A percentile compares a stretch with the other conserved stretches of the same genome.
Evolutionary conservation across 1,140 invertebrate genomes (phyloP).

Genomic region (Bombus affinis): DNA sequence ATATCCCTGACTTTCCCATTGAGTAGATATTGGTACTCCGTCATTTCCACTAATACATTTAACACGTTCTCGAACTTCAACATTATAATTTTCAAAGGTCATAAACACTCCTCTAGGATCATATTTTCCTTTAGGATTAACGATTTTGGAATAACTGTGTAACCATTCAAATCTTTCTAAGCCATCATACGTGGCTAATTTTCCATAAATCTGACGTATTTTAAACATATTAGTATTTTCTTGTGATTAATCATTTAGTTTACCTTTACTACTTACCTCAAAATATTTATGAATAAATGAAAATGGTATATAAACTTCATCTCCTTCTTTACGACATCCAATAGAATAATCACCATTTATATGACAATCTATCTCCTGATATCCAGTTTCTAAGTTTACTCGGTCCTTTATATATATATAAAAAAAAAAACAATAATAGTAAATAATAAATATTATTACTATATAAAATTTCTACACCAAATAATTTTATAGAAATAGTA

Average conservation of each 20-base stretch:
- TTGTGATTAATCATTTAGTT: background rate
- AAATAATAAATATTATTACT: conserved; percentile 16
- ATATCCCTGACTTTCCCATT: conserved; percentile 97
- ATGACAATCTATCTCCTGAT: conserved; percentile 93
- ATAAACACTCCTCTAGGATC: conserved; percentile 94
- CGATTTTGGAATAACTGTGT: conserved; percentile 96
- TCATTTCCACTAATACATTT: conserved; percentile 97
- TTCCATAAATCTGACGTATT: conserved; percentile 87
- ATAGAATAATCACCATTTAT: conserved; percentile 95
- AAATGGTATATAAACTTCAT: conserved; percentile 96
- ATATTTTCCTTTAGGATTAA: conserved; percentile 93
- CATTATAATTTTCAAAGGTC: conserved; percentile 99
- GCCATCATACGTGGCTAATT: conserved; percentile 87
- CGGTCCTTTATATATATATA: conserved; percentile 68
- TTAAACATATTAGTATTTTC: conserved; percentile 16
- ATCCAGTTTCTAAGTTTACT: conserved; percentile 76
- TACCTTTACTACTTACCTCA: conserved; percentile 86
- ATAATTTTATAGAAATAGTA: conserved; percentile 5
- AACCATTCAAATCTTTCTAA: conserved; percentile 94
- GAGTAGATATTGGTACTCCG: conserved; percentile 96
- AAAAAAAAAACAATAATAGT: background rate
- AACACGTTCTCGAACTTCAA: conserved; percentile 96
- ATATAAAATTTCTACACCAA: background rate
- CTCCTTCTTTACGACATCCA: conserved; percentile 91
- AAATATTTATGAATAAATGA: conserved; percentile 97